Evolutionary conservation across 2,113 vertebrate species (phyloP).

Genomic region (Mixornis gularis): DNA sequence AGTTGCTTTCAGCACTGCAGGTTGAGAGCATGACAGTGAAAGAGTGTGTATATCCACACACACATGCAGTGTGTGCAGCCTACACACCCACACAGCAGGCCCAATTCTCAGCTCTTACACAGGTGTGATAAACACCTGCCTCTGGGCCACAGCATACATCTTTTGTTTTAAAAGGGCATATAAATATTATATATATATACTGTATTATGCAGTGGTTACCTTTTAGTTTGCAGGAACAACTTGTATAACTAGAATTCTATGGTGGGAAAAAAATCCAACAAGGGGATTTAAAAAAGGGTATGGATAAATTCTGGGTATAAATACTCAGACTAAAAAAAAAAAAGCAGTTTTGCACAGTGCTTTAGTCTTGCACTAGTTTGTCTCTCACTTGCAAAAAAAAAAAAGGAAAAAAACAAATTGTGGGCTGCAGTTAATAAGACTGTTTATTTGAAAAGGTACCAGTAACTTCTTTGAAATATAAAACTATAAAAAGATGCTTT

Average conservation of each 20-base stretch:
- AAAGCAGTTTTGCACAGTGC: slow-evolving; percentile 95
- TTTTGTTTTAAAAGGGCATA: slow-evolving; percentile 67
- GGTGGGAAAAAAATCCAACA: slow-evolving; percentile 69
- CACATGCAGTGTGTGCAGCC: not conserved
- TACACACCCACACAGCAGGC: not conserved
- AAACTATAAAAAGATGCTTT: slow-evolving; percentile 69
- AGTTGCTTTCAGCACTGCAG: slow-evolving; percentile 31
- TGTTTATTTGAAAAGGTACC: slow-evolving; percentile 68
- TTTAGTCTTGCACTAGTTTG: slow-evolving; percentile 91
- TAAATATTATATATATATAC: slow-evolving; percentile 36
- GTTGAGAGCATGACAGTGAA: not conserved
- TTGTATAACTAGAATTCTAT: slow-evolving; percentile 72
- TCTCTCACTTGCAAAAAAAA: slow-evolving; percentile 78
- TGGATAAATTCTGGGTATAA: slow-evolving; percentile 86
- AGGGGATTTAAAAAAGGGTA: slow-evolving; percentile 70
- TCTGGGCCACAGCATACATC: slow-evolving; percentile 10
- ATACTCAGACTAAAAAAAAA: slow-evolving; percentile 96
- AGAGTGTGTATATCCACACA: not conserved
- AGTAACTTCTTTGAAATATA: slow-evolving; percentile 53
- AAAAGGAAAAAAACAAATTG: slow-evolving; percentile 12
- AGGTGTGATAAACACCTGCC: not conserved
- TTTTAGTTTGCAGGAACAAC: slow-evolving; percentile 73
- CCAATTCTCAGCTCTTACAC: not conserved
- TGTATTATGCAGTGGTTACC: slow-evolving; percentile 73
- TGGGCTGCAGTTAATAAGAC: slow-evolving; percentile 51